Evolutionary conservation across 2,797 vertebrate species (phyloP), one percentile per base, ranked within the genome.

Genomic region (Cynopterus sphinx): DNA sequence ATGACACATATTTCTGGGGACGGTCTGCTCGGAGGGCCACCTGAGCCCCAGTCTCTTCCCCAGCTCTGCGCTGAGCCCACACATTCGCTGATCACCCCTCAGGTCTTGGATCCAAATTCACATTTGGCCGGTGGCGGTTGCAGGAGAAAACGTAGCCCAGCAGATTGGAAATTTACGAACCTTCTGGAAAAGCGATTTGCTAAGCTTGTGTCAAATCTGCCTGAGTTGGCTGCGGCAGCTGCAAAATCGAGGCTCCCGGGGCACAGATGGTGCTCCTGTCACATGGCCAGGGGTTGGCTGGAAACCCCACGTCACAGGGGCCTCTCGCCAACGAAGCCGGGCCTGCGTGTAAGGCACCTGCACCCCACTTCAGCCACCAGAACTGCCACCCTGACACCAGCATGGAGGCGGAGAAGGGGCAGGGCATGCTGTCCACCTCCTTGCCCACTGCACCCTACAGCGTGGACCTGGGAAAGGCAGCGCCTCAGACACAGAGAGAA

Each of bases 131-230:
- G 87, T 93, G 90, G 90, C 77, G 75, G 36, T 78, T 86, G 55
- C 19, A 15, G 65, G 65, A 41, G 71, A 9, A 91, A 97, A 94
- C 1, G 39, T 77, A 93, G 93, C 92, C 31, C 55, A 78, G 96
- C 95, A 97, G 95, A 94, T 94, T 96, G 96, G 90, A 96, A 96
- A 96, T 96, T 85, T 92, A 85, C 3, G 33, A 96, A 96, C 73
- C 95, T 97, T 94, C 94, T 95, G 87, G 94, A 97, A 95, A 95
- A 92, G 94, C 95, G 96, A 46, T 94, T 95, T 91, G 92, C 88
- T 96, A 92, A 96, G 94, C 97, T 87, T 57, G 59, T 94, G 90
- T 96, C 96, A 89, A 92, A 91, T 84, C 51, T 85, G 96, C 92
- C 90, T 39, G 78, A 83, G 91, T 51, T 73, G 82, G 95, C 90